Conservation (phyloP, 2,888 invertebrate genomes). For the Hipparchia sbordonii region DNA sequence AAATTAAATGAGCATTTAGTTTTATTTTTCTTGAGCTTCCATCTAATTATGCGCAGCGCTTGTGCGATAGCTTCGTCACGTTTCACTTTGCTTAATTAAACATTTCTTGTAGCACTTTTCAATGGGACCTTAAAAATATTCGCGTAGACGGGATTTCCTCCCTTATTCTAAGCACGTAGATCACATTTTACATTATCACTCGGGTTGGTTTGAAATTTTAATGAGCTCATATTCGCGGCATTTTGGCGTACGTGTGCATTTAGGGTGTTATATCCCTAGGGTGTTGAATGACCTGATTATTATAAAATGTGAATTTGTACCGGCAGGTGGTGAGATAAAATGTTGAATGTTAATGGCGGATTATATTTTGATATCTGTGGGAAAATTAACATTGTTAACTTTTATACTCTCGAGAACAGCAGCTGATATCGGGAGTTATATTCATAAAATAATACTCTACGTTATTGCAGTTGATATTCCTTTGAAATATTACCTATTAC, state of each 20-base stretch:
- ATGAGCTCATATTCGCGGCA: constrained; percentile 42
- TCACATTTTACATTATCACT: constrained; percentile 28
- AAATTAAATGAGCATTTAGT: constrained; percentile 41
- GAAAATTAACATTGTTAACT: constrained; percentile 4
- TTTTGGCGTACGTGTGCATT: constrained; percentile 36
- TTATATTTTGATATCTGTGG: constrained; percentile 5
- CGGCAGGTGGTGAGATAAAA: constrained; percentile 21
- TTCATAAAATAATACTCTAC: neutral
- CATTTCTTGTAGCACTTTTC: constrained; percentile 55
- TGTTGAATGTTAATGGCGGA: constrained; percentile 14
- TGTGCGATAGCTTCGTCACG: constrained; percentile 58
- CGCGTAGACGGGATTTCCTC: constrained; percentile 24
- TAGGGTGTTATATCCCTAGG: constrained; percentile 34
- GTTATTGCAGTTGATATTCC: neutral
- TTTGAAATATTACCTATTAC: no score
- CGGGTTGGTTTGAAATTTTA: constrained; percentile 38
- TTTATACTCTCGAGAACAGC: neutral
- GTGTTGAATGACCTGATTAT: constrained; percentile 33
- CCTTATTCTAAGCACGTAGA: constrained; percentile 25
- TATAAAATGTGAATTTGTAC: constrained; percentile 25
- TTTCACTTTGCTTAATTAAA: constrained; percentile 68
- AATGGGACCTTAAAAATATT: constrained; percentile 38
- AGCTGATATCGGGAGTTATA: neutral
- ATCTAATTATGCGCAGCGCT: constrained; percentile 57
- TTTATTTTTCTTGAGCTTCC: constrained; percentile 50